phyloP scores from a whole-genome alignment of 2,888 invertebrate genomes.

The Parthenolecanium corni region DNA sequence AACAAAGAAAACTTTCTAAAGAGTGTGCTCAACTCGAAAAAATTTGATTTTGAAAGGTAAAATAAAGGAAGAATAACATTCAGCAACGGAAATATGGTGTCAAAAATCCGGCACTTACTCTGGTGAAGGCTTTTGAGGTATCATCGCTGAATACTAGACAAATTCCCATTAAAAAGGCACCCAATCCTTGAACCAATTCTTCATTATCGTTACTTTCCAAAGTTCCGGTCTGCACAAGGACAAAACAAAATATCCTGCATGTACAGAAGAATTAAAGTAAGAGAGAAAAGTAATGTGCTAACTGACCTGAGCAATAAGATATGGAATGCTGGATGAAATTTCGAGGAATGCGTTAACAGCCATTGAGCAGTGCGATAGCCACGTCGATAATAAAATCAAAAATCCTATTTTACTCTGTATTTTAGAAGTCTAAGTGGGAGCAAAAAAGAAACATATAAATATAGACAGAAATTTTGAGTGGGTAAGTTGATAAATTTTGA shows the following conservation, averaged over 20 bases:
- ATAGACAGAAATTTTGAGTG: too few relatives aligned
- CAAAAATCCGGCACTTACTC: constrained; percentile 38
- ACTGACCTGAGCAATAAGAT: constrained; percentile 53
- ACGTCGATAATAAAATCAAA: constrained; percentile 77
- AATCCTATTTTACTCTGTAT: constrained; percentile 77
- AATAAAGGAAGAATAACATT: too few relatives aligned
- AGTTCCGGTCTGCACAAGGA: constrained; percentile 51
- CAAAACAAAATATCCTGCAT: not conserved
- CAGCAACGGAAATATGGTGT: too few relatives aligned
- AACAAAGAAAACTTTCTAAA: not conserved
- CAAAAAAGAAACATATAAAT: not conserved
- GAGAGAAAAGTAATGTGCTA: not conserved
- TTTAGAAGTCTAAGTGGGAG: constrained; percentile 50
- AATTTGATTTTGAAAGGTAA: too few relatives aligned
- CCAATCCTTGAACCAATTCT: constrained; percentile 71
- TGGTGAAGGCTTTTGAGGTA: constrained; percentile 59
- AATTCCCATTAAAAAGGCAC: constrained; percentile 84
- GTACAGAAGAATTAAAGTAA: not conserved
- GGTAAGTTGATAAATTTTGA: too few relatives aligned
- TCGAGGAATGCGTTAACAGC: constrained; percentile 74
- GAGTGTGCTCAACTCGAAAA: not conserved
- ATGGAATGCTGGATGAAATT: constrained; percentile 69
- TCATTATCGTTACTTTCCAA: constrained; percentile 87
- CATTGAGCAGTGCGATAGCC: constrained; percentile 71
- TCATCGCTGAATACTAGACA: constrained; percentile 84